Evolutionary conservation across 2,888 invertebrate genomes (phyloP).

Genomic region (Ochropleura leucogaster): DNA sequence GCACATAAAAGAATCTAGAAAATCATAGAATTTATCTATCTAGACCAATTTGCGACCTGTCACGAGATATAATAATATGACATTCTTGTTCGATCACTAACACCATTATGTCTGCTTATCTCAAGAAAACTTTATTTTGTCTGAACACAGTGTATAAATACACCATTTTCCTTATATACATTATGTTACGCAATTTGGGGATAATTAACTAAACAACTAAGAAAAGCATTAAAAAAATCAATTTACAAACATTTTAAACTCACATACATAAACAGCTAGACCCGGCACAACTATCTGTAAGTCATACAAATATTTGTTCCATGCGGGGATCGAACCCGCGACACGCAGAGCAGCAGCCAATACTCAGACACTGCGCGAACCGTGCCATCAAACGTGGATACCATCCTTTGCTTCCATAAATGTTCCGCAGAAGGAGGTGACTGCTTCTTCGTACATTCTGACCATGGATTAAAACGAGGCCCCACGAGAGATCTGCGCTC

Average conservation of each 20-base stretch:
- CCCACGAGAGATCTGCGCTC: no score
- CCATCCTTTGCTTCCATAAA: background rate
- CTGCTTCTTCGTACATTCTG: no score
- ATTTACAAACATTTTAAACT: no score
- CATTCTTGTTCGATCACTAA: background rate
- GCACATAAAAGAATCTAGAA: background rate
- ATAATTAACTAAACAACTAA: background rate
- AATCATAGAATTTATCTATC: conserved; percentile 10
- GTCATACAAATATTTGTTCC: no score
- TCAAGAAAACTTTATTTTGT: background rate
- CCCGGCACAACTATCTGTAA: no score
- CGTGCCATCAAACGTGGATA: background rate
- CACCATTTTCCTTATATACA: background rate
- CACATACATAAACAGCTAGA: no score
- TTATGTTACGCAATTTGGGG: background rate
- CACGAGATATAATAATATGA: background rate
- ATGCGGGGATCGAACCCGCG: no score
- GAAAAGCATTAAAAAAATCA: background rate
- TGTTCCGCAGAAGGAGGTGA: no score
- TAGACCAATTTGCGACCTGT: background rate
- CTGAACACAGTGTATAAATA: background rate
- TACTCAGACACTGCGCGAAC: no score
- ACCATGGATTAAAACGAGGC: no score
- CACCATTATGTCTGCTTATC: conserved; percentile 18
- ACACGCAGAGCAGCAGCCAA: no score